Evolutionary conservation across 2,888 invertebrate genomes (phyloP), one percentile per base, ranked within the genome.

Genomic region (Bombylius major): DNA sequence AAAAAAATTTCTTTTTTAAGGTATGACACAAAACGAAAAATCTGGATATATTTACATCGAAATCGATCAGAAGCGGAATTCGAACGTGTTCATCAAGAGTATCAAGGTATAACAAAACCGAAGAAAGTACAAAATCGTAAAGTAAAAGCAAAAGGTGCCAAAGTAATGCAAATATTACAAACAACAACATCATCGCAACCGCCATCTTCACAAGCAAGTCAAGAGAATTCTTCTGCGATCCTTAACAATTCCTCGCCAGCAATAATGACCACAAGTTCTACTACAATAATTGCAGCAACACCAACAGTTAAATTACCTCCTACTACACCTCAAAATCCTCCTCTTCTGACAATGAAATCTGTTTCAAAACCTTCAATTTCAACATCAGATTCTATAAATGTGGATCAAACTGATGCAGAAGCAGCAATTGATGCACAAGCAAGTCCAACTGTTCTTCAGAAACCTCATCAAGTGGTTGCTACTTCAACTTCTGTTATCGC

Each of bases 31-130:
- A 85, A 89, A 65, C 81, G 90, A 5, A 94, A 95, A 65, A 83
- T 92, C 39, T 97, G 97, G 97, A 89, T 95, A n/a, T 96, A 96
- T 71, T 76, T 96, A 55, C 95, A 96, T 71, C 80, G 93, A 56
- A 82, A 84, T 67, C 72, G 80, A 50, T 75, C 73, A 0, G 79
- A 80, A 64, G 76, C 76, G 49, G 80, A 81, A 63, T 80, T 81
- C 60, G 85, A 86, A 70, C 76, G 82, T 63, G 78, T 83, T 62
- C 85, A 86, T 67, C 82, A 83, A 59, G 83, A 84, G 64, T 78
- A 79, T 56, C 84, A 83, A 67, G 80, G 79, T 39, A 72, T 80
- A 59, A 78, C 79, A 34, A 83, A 82, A 64, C 76, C 74, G 6
- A 79, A 78, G 53, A 74, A 74, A 57, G 69, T 69, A 52, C 64